Conservation (phyloP, 2,113 vertebrate species). For the Axis porcinus region DNA sequence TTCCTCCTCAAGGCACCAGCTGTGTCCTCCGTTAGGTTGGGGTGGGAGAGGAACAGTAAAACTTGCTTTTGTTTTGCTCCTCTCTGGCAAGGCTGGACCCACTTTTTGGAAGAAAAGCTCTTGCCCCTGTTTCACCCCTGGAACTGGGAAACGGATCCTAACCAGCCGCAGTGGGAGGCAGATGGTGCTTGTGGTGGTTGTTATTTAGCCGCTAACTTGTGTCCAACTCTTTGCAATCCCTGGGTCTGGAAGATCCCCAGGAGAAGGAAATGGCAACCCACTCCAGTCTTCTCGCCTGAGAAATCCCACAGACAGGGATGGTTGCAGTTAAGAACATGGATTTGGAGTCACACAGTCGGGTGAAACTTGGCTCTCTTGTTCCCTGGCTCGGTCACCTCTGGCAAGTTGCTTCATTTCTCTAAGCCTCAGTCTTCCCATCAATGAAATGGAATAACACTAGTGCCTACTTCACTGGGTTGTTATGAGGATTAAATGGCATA, state of each 20-base stretch:
- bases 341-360: neutral
- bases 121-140: neutral
- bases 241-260: neutral
- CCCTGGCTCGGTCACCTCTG: neutral
- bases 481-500: neutral
- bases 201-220: neutral
- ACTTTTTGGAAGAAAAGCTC: neutral
- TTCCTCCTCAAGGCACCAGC: too few relatives aligned
- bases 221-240: neutral
- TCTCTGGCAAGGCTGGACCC: neutral
- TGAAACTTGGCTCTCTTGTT: neutral
- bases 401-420: neutral
- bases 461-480: neutral
- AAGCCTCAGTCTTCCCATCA: conserved; percentile 1
- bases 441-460: neutral
- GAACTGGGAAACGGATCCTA: neutral
- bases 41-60: neutral
- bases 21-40: neutral
- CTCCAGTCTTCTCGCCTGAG: neutral
- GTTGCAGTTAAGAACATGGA: neutral
- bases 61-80: neutral
- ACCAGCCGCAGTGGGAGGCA: neutral
- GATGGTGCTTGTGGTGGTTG: neutral
- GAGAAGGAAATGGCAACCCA: neutral
- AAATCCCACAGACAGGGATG: neutral